Evolutionary conservation across 2,113 vertebrate species (phyloP), one percentile per base, ranked within the genome.

Genomic region (Craseonycteris thonglongyai): DNA sequence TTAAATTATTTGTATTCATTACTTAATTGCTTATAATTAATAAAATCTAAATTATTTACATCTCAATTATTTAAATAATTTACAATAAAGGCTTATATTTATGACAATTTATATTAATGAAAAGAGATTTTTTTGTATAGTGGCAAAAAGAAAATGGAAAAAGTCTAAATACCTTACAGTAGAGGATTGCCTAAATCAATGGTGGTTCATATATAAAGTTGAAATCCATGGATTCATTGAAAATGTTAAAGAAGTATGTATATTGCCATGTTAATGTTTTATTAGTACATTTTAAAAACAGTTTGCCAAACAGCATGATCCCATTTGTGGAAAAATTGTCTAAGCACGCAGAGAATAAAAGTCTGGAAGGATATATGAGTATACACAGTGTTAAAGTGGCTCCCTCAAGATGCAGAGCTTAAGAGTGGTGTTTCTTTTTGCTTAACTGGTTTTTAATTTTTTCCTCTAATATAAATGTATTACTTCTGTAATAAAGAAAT

Each of bases 401-500:
- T 69, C n/a, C 91, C 38, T 88, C 14, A 68, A 94, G 72, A 75
- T 28, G 78, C 94, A 87, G 95, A 49, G 30, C 49, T 80, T 72
- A 90, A 69, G 56, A 90, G 40, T 84, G 40, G 1, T 84, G 94
- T 87, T 94, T 69, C 63, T 79, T 93, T 90, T 91, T 81, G 42
- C 47, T 85, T 96, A 71, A 88, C 54, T 89, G 56, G 68, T 93
- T 95, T 86, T 78, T 74, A 86, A 79, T 42, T 83, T 75, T 82
- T 92, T 81, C 4, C 78, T 80, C 30, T 83, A 93, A 61, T 91
- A 84, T 93, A 91, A 96, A 83, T 71, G 65, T 92, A 75, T 96
- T 90, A 80, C 45, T 92, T 96, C 54, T 91, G 10, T 90, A 96
- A 95, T 95, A 90, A 95, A 96, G 88, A 82, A 95, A 94, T 51